Conservation (phyloP, 2,797 vertebrate species). For the Choloepus didactylus region DNA sequence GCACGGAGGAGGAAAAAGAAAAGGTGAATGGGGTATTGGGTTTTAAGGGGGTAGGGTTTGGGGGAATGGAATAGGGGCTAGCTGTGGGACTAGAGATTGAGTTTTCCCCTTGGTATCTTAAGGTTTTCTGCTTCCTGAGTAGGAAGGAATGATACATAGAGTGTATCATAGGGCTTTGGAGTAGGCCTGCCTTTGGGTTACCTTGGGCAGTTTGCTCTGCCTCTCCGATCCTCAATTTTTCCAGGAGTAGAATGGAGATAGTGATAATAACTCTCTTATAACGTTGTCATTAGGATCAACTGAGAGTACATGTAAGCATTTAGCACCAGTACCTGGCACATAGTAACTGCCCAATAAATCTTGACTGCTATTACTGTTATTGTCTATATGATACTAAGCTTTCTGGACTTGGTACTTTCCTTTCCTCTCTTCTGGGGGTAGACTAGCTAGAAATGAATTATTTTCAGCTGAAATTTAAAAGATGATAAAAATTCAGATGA, state of each 20-base stretch:
- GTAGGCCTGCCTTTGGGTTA: background rate
- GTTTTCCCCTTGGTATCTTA: conserved; percentile 20
- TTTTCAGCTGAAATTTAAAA: conserved; percentile 62
- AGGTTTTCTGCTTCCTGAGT: conserved; percentile 9
- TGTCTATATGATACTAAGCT: conserved; percentile 11
- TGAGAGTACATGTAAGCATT: background rate
- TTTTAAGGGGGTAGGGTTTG: conserved; percentile 4
- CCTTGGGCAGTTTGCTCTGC: background rate
- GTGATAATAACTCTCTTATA: background rate
- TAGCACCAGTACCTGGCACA: background rate
- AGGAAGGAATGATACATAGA: background rate
- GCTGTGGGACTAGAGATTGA: background rate
- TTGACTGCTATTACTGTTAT: background rate
- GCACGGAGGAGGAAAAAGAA: conserved; percentile 98
- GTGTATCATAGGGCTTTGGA: background rate
- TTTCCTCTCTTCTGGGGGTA: background rate
- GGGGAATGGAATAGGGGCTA: background rate
- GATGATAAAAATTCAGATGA: background rate
- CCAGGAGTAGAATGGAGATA: background rate
- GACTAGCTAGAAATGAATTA: background rate
- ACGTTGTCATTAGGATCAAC: background rate
- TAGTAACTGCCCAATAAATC: background rate
- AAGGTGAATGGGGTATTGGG: conserved; percentile 88
- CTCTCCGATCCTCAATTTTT: background rate
- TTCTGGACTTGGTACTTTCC: background rate